Conservation (phyloP, 2,113 vertebrate species). For the Cinclus cinclus region DNA sequence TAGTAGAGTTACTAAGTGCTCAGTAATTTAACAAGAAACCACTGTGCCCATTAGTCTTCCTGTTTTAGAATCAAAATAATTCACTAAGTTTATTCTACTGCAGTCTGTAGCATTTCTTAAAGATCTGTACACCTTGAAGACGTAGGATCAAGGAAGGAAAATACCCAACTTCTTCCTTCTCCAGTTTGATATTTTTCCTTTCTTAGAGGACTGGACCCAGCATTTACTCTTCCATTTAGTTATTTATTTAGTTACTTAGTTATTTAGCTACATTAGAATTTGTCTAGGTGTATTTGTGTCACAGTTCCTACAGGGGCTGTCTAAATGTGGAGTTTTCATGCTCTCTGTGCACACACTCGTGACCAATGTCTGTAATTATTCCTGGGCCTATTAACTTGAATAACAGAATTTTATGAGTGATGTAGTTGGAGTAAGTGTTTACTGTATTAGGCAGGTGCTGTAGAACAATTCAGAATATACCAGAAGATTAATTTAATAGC, state of each 20-base stretch:
- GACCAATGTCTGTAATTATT: neutral
- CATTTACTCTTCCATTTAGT: neutral
- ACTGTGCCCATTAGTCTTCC: neutral
- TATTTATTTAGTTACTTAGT: neutral
- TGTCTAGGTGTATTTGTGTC: neutral
- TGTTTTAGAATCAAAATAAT: neutral
- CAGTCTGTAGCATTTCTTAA: neutral
- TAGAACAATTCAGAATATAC: neutral
- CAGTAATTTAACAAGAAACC: neutral
- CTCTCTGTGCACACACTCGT: neutral
- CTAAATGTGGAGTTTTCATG: neutral
- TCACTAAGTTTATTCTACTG: neutral
- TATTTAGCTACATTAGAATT: neutral
- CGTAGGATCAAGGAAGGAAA: neutral
- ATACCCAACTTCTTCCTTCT: neutral
- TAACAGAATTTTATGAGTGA: neutral
- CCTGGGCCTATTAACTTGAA: slow-evolving; percentile 23
- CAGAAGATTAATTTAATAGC: slow-evolving; percentile 47
- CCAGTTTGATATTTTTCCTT: neutral
- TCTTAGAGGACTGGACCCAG: neutral
- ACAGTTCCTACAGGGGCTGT: neutral
- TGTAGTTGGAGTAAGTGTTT: slow-evolving; percentile 8
- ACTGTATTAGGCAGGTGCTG: neutral
- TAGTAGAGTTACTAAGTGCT: neutral
- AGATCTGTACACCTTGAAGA: neutral